Conservation (phyloP, 1,140 invertebrate genomes). For the Nomia melanderi region DNA sequence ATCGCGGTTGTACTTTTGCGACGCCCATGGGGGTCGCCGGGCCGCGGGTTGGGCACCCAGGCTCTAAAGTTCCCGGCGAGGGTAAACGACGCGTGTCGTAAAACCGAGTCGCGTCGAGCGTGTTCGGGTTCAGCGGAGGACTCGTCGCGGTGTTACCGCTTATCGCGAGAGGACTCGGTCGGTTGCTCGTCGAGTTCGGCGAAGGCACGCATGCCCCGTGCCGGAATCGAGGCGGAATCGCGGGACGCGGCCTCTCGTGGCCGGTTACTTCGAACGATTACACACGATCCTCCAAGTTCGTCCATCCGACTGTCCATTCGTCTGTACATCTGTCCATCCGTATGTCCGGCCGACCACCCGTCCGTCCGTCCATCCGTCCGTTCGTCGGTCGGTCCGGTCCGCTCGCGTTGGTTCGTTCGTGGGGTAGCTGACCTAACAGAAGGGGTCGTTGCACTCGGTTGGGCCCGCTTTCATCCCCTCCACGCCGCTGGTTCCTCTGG, state of each 20-base stretch:
- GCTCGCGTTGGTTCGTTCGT: slow-evolving; percentile 59
- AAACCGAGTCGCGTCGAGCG: too few relatives aligned
- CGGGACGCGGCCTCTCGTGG: neutral
- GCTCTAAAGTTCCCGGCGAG: neutral
- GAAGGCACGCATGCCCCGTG: neutral
- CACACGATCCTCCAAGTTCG: slow-evolving; percentile 57
- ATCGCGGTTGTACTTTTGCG: too few relatives aligned
- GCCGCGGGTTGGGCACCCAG: too few relatives aligned
- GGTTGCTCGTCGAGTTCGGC: neutral
- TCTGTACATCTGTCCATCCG: slow-evolving; percentile 53
- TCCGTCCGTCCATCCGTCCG: slow-evolving; percentile 43
- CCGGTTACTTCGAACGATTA: slow-evolving; percentile 41
- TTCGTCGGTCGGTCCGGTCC: slow-evolving; percentile 54
- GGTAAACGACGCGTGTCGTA: neutral
- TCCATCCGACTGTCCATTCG: slow-evolving; percentile 49
- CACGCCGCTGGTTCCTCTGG: slow-evolving; percentile 60
- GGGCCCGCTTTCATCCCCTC: slow-evolving; percentile 75
- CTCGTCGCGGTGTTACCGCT: neutral
- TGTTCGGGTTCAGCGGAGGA: too few relatives aligned
- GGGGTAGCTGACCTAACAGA: slow-evolving; percentile 79
- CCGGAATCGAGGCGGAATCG: neutral
- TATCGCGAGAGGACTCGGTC: neutral
- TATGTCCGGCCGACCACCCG: slow-evolving; percentile 57
- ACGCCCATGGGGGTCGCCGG: too few relatives aligned
- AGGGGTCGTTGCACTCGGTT: slow-evolving; percentile 78